Base-by-base conservation (phyloP, 64 coral and sea anemone genomes). In the Montipora sp. region DNA sequence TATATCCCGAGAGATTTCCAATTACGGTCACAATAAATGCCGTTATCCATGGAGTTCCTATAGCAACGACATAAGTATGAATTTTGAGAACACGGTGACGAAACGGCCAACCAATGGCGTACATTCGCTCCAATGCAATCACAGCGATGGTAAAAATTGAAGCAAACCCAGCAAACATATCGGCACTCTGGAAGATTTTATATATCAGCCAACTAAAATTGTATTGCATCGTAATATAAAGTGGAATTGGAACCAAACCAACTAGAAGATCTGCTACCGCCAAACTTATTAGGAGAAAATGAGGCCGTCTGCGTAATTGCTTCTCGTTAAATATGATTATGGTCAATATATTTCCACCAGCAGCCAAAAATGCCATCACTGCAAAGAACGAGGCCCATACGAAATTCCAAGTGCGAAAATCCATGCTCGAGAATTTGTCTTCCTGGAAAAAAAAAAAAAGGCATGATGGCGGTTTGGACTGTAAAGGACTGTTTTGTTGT, bases 91-190 rank as follows among this genome's bases (percentile, higher is more conserved):
- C 48, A 1, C 89, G 63, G 27, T 91, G 89, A 7, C 14, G 79
- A 19, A 83, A 10, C 3, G 89, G 89, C 5, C 79, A 72, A 21
- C 24, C 5, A 71, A 91, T 75, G 19, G 79, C 89, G 16, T 83
- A 45, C 13, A 91, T 24, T 59, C 89, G 73, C 71, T 91, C 89
- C 23, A 91, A 67, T 46, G 89, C 82, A 47, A 91, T 91, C 2
- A 58, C 79, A 55, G 68, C 51, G 11, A 91, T 18, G 16, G 79
- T 81, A 15, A 91, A 91, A n/a, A 91, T 47, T 1, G 89, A 91
- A 3, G 48, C 5, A 16, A 83, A 53, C 2, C 77, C 77, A 10
- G 79, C 21, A 18, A 83, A 20, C 43, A 91, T 82, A 59, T 91
- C 79, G 3, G 58, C 68, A 9, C 79, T 75, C 36, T 81, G 78